phyloP scores from a whole-genome alignment of 2,888 invertebrate species.

The Octonoba sinensis region DNA sequence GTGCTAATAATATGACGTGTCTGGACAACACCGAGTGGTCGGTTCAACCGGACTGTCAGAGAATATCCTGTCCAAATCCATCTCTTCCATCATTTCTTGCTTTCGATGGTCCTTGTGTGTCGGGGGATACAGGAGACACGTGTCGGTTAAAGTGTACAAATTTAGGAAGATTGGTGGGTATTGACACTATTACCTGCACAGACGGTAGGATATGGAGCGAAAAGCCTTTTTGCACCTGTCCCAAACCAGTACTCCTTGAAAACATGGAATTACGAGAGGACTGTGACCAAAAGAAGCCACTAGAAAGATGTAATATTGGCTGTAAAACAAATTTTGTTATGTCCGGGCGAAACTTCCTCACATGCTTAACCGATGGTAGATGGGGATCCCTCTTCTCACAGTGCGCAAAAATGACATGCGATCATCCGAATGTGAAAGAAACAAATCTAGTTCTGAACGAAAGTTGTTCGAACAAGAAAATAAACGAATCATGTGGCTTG shows the following conservation, averaged over 20 bases:
- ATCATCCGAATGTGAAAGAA: background rate
- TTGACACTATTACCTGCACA: background rate
- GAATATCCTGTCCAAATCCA: background rate
- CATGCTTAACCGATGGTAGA: background rate
- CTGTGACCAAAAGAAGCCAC: constrained; percentile 1
- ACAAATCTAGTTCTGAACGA: background rate
- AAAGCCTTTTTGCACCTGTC: background rate
- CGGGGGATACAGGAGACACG: background rate
- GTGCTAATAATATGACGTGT: background rate
- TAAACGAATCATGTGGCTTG: background rate
- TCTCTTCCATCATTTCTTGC: background rate
- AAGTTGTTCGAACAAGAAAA: constrained; percentile 6
- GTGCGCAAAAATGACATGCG: background rate
- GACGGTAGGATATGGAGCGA: background rate
- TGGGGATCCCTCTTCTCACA: constrained; percentile 1
- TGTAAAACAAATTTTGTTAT: constrained; percentile 11
- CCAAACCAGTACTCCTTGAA: background rate
- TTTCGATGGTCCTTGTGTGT: background rate
- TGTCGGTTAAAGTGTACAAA: constrained; percentile 6
- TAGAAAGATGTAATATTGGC: background rate
- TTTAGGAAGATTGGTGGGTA: background rate
- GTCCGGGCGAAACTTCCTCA: background rate
- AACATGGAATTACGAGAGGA: background rate
- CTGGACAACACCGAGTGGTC: constrained; percentile 4
- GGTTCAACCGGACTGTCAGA: background rate